Conservation (phyloP, 2,888 invertebrate genomes). For the Drosophila neotestacea region DNA sequence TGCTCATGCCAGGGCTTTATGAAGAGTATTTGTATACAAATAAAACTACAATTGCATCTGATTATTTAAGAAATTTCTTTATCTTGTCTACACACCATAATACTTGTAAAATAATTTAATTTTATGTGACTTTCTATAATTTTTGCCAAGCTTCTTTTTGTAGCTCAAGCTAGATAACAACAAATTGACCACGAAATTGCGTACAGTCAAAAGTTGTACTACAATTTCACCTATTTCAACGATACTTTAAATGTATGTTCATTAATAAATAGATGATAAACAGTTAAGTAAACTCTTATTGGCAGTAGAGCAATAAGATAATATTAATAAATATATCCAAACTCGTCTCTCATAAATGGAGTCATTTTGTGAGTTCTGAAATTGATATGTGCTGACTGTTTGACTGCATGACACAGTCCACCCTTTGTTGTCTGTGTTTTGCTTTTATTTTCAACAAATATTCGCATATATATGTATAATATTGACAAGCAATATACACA, state of each 20-base stretch:
- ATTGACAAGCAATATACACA: slow-evolving; percentile 1
- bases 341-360: not conserved
- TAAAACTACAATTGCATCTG: not conserved
- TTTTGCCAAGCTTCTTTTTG: too few relatives aligned
- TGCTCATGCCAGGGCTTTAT: too few relatives aligned
- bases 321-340: not conserved
- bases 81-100: not conserved
- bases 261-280: too few relatives aligned
- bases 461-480: not conserved
- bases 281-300: not conserved
- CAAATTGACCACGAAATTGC: too few relatives aligned
- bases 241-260: too few relatives aligned
- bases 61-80: not conserved
- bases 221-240: too few relatives aligned
- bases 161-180: too few relatives aligned
- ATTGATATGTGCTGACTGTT: slow-evolving; percentile 12
- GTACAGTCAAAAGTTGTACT: too few relatives aligned
- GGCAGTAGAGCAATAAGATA: not conserved
- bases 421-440: slow-evolving; percentile 42
- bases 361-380: slow-evolving; percentile 2
- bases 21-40: too few relatives aligned
- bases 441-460: slow-evolving; percentile 19
- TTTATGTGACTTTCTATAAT: too few relatives aligned
- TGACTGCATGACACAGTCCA: slow-evolving; percentile 20
- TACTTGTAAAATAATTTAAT: too few relatives aligned